A percentile compares a stretch with the other conserved stretches of the same genome.
These are phyloP conservation scores for fruit fly (Drosophila melanogaster) DNA, from an alignment of 1,140 invertebrate species.

Conservation along the genomic window DNA sequence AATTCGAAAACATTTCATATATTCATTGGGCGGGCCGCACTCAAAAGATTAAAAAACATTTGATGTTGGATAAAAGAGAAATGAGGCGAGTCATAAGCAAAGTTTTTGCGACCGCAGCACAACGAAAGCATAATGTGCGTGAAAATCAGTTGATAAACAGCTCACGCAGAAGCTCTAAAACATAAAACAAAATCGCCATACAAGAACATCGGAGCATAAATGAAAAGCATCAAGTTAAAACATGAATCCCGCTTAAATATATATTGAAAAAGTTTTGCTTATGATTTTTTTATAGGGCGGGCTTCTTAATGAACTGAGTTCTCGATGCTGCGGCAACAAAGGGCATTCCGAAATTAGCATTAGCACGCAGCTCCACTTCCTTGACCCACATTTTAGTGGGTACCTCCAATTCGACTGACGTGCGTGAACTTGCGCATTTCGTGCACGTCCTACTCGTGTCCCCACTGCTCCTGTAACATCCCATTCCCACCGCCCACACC, in stretches of 20 bases:
- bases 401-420: constrained; percentile 55
- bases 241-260: constrained; percentile 53
- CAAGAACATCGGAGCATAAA: constrained; percentile 37
- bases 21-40: constrained; percentile 18
- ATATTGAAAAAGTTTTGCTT: constrained; percentile 73
- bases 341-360: constrained; percentile 65
- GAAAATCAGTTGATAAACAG: constrained; percentile 46
- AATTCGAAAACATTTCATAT: background rate
- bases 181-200: constrained; percentile 11
- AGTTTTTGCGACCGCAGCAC: constrained; percentile 28
- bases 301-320: constrained; percentile 56
- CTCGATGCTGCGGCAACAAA: constrained; percentile 45
- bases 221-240: constrained; percentile 49
- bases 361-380: constrained; percentile 42
- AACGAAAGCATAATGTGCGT: constrained; percentile 1
- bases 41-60: constrained; percentile 54
- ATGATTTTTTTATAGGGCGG: constrained; percentile 43
- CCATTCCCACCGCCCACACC: background rate
- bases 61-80: background rate
- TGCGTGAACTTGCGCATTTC: constrained; percentile 75
- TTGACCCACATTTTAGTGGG: constrained; percentile 41
- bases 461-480: constrained; percentile 36
- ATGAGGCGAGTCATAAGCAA: constrained; percentile 18
- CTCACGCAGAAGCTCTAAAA: constrained; percentile 43
- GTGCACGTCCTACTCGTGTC: constrained; percentile 64